Base-by-base conservation (phyloP, 2,888 invertebrate species). In the Cataglyphis rosenhaueri region DNA sequence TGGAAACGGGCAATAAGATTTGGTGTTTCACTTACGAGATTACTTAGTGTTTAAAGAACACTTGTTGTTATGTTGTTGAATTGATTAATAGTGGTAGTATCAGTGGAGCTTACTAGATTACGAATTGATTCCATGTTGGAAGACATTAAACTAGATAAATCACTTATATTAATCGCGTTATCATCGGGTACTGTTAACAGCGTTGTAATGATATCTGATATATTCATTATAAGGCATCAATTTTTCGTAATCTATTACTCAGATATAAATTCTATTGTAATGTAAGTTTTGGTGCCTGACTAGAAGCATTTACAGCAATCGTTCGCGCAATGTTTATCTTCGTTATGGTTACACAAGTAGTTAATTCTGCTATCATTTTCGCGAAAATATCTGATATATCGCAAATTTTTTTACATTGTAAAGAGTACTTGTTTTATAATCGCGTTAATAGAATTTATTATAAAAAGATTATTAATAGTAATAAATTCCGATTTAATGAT, bases 1-100 rank as follows among this genome's bases (percentile, higher is more conserved):
- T 94, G 94, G 91, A 94, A 94, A 94, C 85, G 93, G 92, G 92
- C 92, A 94, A 94, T 88, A 91, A 91, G 82, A 92, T 90, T 93
- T 94, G 94, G 92, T 91, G 82, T 89, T 86, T 91, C 89, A 85
- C 90, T 92, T 71, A 89, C 85, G 75, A 86, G 90, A 89, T 75
- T 84, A 25, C 84, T 86, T 86, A 86, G 88, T 57, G 89, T 91
- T 90, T 90, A 85, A 81, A 88, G 86, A 78, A 41, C 32, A 85
- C 87, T 87, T 82, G 87, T 86, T 55, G 84, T 75, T 71, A 79
- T 25, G 32, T 71, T 71, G 65, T 41, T 79, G 86, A 35, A 73
- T 81, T 84, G 87, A 79, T 85, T 74, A 87, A 59, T 78, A 10
- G 57, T 59, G 41, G 18, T 71, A 35, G 25, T 65, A n/a, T 66